Conservation (phyloP, 2,113 vertebrate genomes). For the Bagarius yarrelli region DNA sequence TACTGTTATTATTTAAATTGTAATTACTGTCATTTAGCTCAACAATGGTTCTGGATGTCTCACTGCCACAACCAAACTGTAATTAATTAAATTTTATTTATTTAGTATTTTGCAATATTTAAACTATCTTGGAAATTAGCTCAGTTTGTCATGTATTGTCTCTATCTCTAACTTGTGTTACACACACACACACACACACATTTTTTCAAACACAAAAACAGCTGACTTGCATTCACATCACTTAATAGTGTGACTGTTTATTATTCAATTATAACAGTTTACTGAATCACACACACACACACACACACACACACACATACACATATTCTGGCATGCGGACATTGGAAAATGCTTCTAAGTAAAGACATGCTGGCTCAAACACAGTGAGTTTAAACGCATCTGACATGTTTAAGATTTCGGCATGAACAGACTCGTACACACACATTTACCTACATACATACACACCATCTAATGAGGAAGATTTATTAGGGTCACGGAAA, state of each 20-base stretch:
- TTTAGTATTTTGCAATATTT: no score
- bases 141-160: no score
- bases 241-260: slow-evolving; percentile 13
- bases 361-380: slow-evolving; percentile 11
- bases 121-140: no score
- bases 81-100: no score
- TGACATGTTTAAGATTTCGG: slow-evolving; percentile 36
- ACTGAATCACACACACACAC: slow-evolving; percentile 24
- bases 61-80: no score
- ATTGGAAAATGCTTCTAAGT: slow-evolving; percentile 8
- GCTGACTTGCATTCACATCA: slow-evolving; percentile 2
- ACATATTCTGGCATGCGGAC: slow-evolving; percentile 6
- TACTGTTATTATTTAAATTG: no score
- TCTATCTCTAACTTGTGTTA: neutral
- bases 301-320: slow-evolving; percentile 35
- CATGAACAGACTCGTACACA: slow-evolving; percentile 58
- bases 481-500: slow-evolving; percentile 35
- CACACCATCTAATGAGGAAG: slow-evolving; percentile 17
- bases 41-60: no score
- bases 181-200: slow-evolving; percentile 22
- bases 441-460: slow-evolving; percentile 12
- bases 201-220: slow-evolving; percentile 3
- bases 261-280: slow-evolving; percentile 6
- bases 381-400: slow-evolving; percentile 40
- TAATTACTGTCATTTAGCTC: no score